Evolutionary conservation across 2,113 vertebrate genomes (phyloP).

Genomic region (Sceloporus undulatus): DNA sequence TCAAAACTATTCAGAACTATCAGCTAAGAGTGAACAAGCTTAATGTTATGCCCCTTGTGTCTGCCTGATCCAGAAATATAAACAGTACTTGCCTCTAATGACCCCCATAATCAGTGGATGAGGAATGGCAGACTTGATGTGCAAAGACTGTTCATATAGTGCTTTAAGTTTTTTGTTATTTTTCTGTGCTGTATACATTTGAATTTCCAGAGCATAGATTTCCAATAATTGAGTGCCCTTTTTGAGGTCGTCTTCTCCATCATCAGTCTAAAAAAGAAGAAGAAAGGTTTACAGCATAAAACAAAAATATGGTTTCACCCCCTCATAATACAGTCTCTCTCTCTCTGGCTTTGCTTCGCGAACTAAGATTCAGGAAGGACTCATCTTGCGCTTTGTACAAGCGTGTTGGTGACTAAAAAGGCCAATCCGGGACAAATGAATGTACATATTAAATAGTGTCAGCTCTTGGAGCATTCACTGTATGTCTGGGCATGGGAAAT

Average conservation of each 20-base stretch:
- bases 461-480: background rate
- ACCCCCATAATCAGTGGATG: constrained; percentile 99
- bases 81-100: constrained; percentile 89
- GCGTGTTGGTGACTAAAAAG: too few species aligned
- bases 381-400: too few species aligned
- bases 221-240: constrained; percentile 98
- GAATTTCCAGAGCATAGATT: constrained; percentile 99
- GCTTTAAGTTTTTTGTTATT: constrained; percentile 99
- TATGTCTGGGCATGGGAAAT: background rate
- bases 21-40: background rate
- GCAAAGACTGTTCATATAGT: constrained; percentile 97
- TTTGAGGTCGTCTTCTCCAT: constrained; percentile 98
- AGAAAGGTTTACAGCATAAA: constrained; percentile 63
- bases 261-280: constrained; percentile 89
- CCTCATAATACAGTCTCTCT: constrained; percentile 6
- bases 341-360: too few species aligned
- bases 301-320: constrained; percentile 52
- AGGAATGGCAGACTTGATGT: constrained; percentile 99
- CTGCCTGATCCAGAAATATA: constrained; percentile 1
- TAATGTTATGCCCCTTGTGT: background rate
- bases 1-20: background rate
- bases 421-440: background rate
- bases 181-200: constrained; percentile 99
- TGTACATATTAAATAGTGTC: constrained; percentile 28
- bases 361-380: too few species aligned